A percentile compares a stretch with the other conserved stretches of the same genome.
These are phyloP conservation scores for Microcebus tavaratra DNA, from an alignment of 2,113 vertebrate genomes.

Conservation along the genomic window DNA sequence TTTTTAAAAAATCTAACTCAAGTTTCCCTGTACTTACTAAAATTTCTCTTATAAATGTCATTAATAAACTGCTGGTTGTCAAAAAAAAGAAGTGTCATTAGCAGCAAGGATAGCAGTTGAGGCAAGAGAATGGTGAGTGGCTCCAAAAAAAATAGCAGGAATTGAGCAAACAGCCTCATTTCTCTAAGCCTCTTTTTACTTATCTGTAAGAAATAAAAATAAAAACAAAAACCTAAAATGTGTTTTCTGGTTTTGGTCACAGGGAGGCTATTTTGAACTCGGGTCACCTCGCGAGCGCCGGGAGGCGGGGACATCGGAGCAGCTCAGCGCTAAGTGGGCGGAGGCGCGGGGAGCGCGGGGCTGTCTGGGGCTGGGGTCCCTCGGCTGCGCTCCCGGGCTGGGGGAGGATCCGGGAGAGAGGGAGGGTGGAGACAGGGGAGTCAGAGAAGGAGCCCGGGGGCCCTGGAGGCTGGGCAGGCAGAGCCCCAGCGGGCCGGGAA, in stretches of 20 bases:
- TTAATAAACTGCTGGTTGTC: not conserved
- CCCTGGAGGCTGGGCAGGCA: not conserved
- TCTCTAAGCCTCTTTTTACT: not conserved
- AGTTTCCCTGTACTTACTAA: not conserved
- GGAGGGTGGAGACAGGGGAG: not conserved
- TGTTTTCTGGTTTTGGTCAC: not conserved
- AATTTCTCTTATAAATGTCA: not conserved
- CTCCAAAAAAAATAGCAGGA: not conserved
- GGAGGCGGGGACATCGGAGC: not conserved
- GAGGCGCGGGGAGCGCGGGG: not conserved
- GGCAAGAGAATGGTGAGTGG: not conserved
- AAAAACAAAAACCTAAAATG: not conserved
- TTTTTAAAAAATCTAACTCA: not conserved
- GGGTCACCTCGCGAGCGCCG: not conserved
- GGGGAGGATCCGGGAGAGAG: not conserved
- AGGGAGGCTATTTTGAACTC: not conserved
- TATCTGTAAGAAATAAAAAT: not conserved
- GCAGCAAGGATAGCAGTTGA: not conserved
- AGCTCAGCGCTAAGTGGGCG: accelerated
- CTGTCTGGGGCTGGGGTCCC: not conserved
- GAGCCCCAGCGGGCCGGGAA: too few species aligned
- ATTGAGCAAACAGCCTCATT: not conserved
- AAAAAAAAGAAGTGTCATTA: not conserved
- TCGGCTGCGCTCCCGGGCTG: not conserved
- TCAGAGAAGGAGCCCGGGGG: not conserved